Evolutionary conservation across 2,113 vertebrate species (phyloP).

Genomic region (Vombatus ursinus): DNA sequence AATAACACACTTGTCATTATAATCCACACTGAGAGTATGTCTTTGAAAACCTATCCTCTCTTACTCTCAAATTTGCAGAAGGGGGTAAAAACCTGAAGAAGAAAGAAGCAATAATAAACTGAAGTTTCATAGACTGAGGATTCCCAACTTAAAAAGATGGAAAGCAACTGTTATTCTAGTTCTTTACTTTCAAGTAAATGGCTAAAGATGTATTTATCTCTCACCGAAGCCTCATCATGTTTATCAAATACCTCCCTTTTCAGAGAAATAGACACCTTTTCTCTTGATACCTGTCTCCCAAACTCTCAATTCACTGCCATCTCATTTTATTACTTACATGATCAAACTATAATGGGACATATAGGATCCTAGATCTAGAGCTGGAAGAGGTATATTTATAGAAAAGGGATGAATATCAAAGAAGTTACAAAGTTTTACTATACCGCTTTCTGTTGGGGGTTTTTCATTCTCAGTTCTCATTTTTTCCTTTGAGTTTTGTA

Average conservation of each 20-base stretch:
- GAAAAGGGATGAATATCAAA: not conserved
- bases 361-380: not conserved
- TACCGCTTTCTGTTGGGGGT: conserved; percentile 19
- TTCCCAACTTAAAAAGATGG: conserved; percentile 60
- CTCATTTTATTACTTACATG: conserved; percentile 10
- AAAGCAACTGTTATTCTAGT: conserved; percentile 24
- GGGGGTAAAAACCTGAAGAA: conserved; percentile 63
- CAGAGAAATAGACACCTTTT: conserved; percentile 23
- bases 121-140: conserved; percentile 73
- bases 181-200: conserved; percentile 45
- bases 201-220: conserved; percentile 23
- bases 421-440: conserved; percentile 21
- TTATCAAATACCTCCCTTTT: conserved; percentile 42
- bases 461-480: not conserved
- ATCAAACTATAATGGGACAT: not conserved
- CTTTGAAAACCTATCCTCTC: conserved; percentile 66
- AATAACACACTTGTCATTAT: conserved; percentile 67
- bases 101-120: conserved; percentile 52
- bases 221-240: conserved; percentile 1
- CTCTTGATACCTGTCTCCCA: not conserved
- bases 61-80: conserved; percentile 72
- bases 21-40: conserved; percentile 55
- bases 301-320: not conserved
- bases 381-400: not conserved
- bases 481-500: conserved; percentile 31